Evolutionary conservation across 2,113 vertebrate species (phyloP), one percentile per base, ranked within the genome.

Genomic region (Lonchura striata): DNA sequence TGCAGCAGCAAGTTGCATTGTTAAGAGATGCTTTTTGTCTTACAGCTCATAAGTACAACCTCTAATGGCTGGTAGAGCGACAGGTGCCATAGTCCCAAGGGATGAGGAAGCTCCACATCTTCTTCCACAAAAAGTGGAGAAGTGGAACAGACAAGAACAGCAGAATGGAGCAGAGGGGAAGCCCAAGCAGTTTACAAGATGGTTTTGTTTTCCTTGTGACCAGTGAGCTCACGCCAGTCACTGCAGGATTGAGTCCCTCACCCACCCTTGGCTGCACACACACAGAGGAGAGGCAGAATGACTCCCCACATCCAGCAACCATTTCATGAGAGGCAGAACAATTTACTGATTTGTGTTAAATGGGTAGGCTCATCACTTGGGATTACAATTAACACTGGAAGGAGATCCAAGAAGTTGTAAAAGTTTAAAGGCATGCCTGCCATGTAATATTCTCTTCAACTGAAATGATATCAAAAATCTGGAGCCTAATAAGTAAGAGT

Each of bases 401-500:
- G 82, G 78, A 96, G 86, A 84, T 92, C 70, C 91, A 95, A 95
- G 89, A 71, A 85, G 82, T 31, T 54, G 61, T 56, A 83, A 72
- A 94, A 94, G 54, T 96, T 96, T 97, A 94, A 95, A 95, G 90
- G 66, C 88, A 85, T 63, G 94, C 88, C 77, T 93, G 87, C 88
- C 93, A 85, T 94, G 63, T 95, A 95, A 94, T 88, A 95, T 86
- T 96, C 86, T 92, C 87, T 96, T 97, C 90, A 91, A 90, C 16
- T 96, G 94, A 94, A 94, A 96, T 95, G 88, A 92, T 91, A 92
- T 95, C 56, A 93, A 96, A 95, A 94, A 95, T 94, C 65, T 95
- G 79, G 94, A 91, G 76, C 79, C 90, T 95, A 94, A 92, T 96
- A 96, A 96, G 59, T 91, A 90, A 92, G 52, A 95, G 80, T 60